Base-by-base conservation (phyloP, 2,888 invertebrate genomes). In the Griposia aprilina region DNA sequence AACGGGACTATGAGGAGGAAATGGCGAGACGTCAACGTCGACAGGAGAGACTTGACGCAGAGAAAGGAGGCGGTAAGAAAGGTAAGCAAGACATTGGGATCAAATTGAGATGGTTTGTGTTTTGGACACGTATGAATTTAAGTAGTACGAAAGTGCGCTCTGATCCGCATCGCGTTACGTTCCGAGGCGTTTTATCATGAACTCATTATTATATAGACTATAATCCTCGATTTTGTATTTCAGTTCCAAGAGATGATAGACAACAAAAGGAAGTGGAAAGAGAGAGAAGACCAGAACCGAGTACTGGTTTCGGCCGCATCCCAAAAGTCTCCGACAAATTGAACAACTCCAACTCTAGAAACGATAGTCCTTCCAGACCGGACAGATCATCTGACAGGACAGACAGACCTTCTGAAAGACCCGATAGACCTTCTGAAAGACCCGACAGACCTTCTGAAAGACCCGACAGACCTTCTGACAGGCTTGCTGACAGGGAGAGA, bases 1-100 rank as follows among this genome's bases (percentile, higher is more conserved):
- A 97, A 90, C 97, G 97, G 66, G 98, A 98, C 91, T 97, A 97
- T 89, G 97, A 98, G 89, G 98, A 98, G 88, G 98, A 98, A 87
- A 97, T 97, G 92, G 98, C 98, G 66, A 96, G 97, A 60, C 97
- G 98, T 74, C 97, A 97, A 81, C 91, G 96, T 15, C 88, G 95
- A 7, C 94, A 94, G 80, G 95, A 96, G 84, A 91, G 96, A 0
- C 80, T 96, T 41, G 96, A 96, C 1, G 94, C 94, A 0, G 94
- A 95, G 65, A 95, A 94, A 80, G 84, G 87, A 5, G 93, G 91
- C 0, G 88, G 86, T 1, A 91, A 87, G 59, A 94, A 90, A 93
- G 90, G 95, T 94, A 89, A 89, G 89, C 83, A 55, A 41, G 36
- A 15, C 13, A n/a, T 17, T 23, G 7, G 20, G 1, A 26, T 5